Evolutionary conservation across 1,140 invertebrate genomes (phyloP).

Genomic region (Hylaeus anthracinus): DNA sequence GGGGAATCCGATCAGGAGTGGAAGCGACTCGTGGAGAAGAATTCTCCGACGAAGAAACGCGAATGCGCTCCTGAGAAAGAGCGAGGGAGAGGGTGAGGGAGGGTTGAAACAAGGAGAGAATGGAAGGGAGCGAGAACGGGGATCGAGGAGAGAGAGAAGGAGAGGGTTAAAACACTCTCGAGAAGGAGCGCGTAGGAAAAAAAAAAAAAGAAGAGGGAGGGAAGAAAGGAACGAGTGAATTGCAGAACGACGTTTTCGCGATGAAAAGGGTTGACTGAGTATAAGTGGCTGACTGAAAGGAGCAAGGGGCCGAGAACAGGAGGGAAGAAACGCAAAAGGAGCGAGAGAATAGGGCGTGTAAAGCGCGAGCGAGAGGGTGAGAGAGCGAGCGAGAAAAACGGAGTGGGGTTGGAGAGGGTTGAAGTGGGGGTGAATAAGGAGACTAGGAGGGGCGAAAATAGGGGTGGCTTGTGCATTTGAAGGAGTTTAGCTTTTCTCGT

Average conservation of each 20-base stretch:
- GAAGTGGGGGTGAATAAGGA: constrained; percentile 27
- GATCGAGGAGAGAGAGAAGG: background rate
- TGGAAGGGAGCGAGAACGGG: background rate
- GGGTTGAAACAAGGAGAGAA: background rate
- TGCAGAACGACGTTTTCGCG: constrained; percentile 69
- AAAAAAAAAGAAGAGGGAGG: constrained; percentile 22
- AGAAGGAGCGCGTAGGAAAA: background rate
- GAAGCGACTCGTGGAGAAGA: constrained; percentile 41
- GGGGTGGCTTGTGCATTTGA: constrained; percentile 69
- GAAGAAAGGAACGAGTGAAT: constrained; percentile 57
- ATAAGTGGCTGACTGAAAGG: constrained; percentile 64
- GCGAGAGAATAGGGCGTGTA: constrained; percentile 28
- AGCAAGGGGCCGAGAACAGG: constrained; percentile 47
- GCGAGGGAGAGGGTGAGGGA: constrained; percentile 2
- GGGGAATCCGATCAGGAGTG: constrained; percentile 40
- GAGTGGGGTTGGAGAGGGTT: constrained; percentile 20
- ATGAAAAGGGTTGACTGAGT: constrained; percentile 71
- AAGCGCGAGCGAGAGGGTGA: constrained; percentile 6
- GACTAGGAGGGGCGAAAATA: constrained; percentile 32
- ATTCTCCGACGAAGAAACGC: constrained; percentile 11
- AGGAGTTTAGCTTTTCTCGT: constrained; percentile 76
- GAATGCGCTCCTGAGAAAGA: background rate
- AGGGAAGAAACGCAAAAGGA: constrained; percentile 23
- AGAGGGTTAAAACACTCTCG: constrained; percentile 24
- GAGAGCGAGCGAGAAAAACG: constrained; percentile 7